phyloP scores from a whole-genome alignment of 2,888 invertebrate species.

The Cinara cedri region DNA sequence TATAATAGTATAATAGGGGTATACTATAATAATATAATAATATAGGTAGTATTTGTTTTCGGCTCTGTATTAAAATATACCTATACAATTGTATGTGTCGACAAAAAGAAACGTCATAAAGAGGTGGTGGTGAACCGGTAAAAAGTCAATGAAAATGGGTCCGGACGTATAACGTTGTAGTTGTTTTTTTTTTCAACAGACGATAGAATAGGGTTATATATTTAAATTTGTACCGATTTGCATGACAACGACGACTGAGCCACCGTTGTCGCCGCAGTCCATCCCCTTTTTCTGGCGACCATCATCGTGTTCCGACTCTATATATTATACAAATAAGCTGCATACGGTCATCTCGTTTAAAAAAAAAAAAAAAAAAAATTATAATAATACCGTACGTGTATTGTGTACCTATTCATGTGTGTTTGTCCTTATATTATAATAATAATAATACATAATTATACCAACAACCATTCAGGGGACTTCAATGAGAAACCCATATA shows the following conservation, averaged over 20 bases:
- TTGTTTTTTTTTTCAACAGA: slow-evolving; percentile 26
- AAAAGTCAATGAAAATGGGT: slow-evolving; percentile 49
- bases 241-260: slow-evolving; percentile 38
- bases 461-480: no score
- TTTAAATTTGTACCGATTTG: slow-evolving; percentile 52
- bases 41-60: no score
- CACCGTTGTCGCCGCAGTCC: slow-evolving; percentile 23
- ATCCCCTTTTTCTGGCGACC: slow-evolving; percentile 19
- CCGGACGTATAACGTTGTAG: neutral
- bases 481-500: no score
- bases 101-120: neutral
- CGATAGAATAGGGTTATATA: slow-evolving; percentile 46
- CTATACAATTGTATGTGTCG: neutral
- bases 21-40: no score
- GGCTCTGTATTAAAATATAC: slow-evolving; percentile 24
- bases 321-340: no score
- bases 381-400: neutral
- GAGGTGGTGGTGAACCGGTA: slow-evolving; percentile 13
- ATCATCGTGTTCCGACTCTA: no score
- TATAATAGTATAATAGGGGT: no score
- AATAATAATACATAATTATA: no score
- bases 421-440: no score
- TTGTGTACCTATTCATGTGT: no score
- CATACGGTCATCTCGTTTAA: slow-evolving; percentile 13
- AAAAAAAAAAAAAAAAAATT: neutral